These are phyloP conservation scores for Stercorarius parasiticus DNA, from an alignment of 2,113 vertebrate species.

Conservation along the genomic window DNA sequence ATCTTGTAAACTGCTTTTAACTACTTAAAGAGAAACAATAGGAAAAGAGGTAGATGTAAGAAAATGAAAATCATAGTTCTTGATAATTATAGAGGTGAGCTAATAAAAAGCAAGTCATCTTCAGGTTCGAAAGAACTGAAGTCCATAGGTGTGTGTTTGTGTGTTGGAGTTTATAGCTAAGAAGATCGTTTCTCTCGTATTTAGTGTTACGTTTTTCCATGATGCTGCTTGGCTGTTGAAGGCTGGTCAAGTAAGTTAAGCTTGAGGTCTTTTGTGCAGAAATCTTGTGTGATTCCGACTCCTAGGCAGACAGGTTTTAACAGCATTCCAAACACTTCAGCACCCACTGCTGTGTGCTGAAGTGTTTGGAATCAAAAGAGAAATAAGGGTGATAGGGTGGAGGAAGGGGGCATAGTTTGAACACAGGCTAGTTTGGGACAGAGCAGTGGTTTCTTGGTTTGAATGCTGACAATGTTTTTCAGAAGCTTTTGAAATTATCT, in stretches of 20 bases:
- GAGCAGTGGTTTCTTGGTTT: background rate
- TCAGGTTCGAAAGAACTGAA: background rate
- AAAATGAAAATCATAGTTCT: background rate
- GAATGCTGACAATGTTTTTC: background rate
- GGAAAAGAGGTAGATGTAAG: background rate
- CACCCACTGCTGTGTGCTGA: background rate
- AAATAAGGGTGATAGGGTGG: background rate
- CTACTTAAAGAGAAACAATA: background rate
- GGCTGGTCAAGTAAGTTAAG: background rate
- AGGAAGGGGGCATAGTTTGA: background rate
- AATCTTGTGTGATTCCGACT: background rate
- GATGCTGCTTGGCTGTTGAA: background rate
- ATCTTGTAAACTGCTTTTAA: background rate
- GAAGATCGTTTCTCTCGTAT: background rate
- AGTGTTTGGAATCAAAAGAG: background rate
- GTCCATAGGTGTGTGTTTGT: too few species aligned
- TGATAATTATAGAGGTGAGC: background rate
- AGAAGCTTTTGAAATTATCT: background rate
- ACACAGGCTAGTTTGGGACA: background rate
- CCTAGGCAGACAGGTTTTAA: background rate
- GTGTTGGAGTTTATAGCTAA: background rate
- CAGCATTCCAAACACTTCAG: background rate
- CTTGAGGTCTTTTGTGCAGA: background rate
- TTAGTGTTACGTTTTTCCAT: background rate
- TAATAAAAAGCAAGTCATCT: background rate